Conservation (phyloP, 2,797 vertebrate species). For the Sebastiscus tertius region DNA sequence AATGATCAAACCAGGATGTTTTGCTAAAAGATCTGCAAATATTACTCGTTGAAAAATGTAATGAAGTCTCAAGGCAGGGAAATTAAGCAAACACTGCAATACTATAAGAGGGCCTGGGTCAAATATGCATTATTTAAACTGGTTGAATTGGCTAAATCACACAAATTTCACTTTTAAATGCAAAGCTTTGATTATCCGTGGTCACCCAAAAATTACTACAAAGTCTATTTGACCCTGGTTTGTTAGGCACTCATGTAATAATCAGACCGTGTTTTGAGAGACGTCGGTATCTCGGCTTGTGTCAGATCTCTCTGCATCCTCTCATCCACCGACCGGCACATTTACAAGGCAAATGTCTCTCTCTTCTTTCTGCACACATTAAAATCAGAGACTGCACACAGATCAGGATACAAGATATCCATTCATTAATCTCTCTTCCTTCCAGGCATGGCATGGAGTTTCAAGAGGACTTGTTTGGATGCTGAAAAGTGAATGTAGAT, state of each 20-base stretch:
- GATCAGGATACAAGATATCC: slow-evolving; percentile 39
- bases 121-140: background rate
- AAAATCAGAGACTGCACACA: slow-evolving; percentile 22
- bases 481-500: slow-evolving; percentile 17
- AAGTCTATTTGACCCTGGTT: background rate
- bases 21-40: slow-evolving; percentile 64
- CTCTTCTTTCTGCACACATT: slow-evolving; percentile 19
- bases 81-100: slow-evolving; percentile 71
- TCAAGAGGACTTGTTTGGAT: slow-evolving; percentile 21
- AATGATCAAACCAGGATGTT: slow-evolving; percentile 83
- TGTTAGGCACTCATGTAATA: background rate
- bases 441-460: slow-evolving; percentile 23
- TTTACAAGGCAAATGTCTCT: slow-evolving; percentile 70
- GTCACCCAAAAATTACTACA: background rate
- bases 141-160: background rate
- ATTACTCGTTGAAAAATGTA: slow-evolving; percentile 27
- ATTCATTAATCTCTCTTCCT: slow-evolving; percentile 47
- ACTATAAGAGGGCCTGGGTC: background rate
- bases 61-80: slow-evolving; percentile 20
- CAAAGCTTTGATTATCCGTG: background rate
- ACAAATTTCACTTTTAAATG: background rate
- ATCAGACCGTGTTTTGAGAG: background rate
- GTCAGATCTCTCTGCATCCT: slow-evolving; percentile 48
- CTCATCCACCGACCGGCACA: slow-evolving; percentile 15
- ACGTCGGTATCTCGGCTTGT: background rate